A percentile compares a stretch with the other conserved stretches of the same genome.
phyloP scores from a whole-genome alignment of 2,888 invertebrate genomes.

The Diarsia rubi region DNA sequence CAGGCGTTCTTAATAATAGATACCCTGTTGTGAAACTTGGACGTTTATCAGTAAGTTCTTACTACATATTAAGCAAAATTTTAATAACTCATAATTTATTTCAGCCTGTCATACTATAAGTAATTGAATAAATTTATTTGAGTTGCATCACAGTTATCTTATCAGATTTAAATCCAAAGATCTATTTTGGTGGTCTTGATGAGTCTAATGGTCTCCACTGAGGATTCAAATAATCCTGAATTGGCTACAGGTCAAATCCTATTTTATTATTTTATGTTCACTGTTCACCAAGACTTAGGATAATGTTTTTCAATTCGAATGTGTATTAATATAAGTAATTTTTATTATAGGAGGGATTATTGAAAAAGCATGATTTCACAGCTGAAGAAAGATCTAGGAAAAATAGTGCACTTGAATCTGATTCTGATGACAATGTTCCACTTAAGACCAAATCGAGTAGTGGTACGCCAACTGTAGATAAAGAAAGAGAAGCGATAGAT shows the following conservation, averaged over 20 bases:
- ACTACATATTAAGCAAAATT: not conserved
- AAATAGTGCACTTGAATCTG: constrained; percentile 86
- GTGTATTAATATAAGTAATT: constrained; percentile 12
- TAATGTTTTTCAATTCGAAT: not conserved
- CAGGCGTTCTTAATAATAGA: constrained; percentile 79
- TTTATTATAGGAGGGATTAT: constrained; percentile 82
- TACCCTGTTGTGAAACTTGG: constrained; percentile 89
- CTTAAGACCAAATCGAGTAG: constrained; percentile 83
- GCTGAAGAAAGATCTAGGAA: constrained; percentile 83
- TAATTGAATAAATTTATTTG: not conserved
- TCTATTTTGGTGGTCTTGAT: not conserved
- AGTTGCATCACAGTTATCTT: not conserved
- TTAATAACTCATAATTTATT: not conserved
- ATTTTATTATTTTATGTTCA: not conserved
- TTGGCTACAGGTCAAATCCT: not conserved
- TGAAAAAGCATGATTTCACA: constrained; percentile 86
- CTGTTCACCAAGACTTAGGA: not conserved
- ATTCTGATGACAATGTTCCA: constrained; percentile 88
- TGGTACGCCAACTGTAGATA: constrained; percentile 82
- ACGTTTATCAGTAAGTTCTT: constrained; percentile 85
- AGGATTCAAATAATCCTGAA: not conserved
- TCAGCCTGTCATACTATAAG: not conserved
- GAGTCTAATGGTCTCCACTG: not conserved
- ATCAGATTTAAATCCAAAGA: not conserved
- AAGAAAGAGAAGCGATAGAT: constrained; percentile 89